Percentiles rank a stretch among this genome's conserved stretches.
Evolutionary conservation across 2,888 invertebrate genomes (phyloP).

Genomic region (Eupithecia insigniata): DNA sequence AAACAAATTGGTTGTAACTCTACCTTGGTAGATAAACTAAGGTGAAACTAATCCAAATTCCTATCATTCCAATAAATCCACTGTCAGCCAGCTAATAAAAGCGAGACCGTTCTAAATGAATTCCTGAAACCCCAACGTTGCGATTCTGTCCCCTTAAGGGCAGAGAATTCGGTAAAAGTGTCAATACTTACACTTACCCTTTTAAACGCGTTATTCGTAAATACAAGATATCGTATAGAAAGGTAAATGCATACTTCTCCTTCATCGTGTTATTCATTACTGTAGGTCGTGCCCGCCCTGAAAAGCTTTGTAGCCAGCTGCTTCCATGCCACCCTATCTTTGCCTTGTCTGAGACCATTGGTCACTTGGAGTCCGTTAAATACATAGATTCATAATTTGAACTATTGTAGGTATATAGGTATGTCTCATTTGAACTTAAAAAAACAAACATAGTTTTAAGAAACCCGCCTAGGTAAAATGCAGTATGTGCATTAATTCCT

Average conservation of each 20-base stretch:
- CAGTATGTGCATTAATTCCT: too few relatives aligned
- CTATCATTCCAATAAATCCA: constrained; percentile 29
- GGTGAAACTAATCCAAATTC: constrained; percentile 13
- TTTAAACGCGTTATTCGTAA: not conserved
- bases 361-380: too few relatives aligned
- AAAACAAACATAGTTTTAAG: too few relatives aligned
- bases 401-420: too few relatives aligned
- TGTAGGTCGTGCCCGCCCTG: too few relatives aligned
- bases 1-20: not conserved
- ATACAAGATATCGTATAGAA: not conserved
- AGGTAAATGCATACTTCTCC: too few relatives aligned
- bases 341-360: too few relatives aligned
- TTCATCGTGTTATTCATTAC: too few relatives aligned
- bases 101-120: constrained; percentile 25
- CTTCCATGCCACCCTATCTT: too few relatives aligned
- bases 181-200: not conserved
- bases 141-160: constrained; percentile 22
- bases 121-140: constrained; percentile 24
- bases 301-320: too few relatives aligned
- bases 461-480: too few relatives aligned
- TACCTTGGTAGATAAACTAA: not conserved
- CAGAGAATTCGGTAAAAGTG: not conserved
- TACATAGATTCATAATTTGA: not conserved
- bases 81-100: constrained; percentile 27
- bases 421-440: too few relatives aligned